These are phyloP conservation scores for Agriopis aurantiaria DNA, from an alignment of 2,888 invertebrate species.

Conservation along the genomic window DNA sequence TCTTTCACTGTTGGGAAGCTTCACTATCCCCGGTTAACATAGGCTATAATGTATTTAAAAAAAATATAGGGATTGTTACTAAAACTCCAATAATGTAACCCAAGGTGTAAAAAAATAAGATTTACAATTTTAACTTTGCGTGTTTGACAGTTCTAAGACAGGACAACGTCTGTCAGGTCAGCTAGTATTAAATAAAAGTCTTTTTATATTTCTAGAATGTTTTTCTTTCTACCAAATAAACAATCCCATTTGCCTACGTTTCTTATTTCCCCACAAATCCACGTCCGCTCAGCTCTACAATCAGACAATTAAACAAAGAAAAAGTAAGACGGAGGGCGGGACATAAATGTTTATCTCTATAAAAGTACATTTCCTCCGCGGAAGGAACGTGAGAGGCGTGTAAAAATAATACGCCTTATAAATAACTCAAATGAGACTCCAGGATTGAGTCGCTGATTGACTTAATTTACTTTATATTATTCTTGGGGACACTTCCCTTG, in stretches of 20 bases:
- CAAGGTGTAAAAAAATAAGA: too few species aligned
- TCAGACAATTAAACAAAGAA: constrained; percentile 35
- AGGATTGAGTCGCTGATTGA: constrained; percentile 35
- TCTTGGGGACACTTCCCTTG: constrained; percentile 32
- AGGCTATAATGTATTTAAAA: too few species aligned
- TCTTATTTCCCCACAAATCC: not conserved
- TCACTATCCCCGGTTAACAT: too few species aligned
- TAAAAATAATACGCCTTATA: constrained; percentile 40
- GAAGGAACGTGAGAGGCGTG: constrained; percentile 40
- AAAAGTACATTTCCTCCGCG: constrained; percentile 29
- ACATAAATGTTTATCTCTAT: constrained; percentile 38
- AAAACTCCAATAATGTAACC: too few species aligned
- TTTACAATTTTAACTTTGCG: too few species aligned
- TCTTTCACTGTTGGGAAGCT: too few species aligned
- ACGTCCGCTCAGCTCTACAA: constrained; percentile 18
- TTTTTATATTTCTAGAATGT: not conserved
- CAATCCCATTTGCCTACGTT: not conserved
- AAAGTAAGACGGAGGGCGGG: constrained; percentile 37
- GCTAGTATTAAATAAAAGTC: not conserved
- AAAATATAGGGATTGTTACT: too few species aligned
- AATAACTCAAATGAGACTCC: constrained; percentile 40
- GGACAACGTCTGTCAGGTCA: too few species aligned
- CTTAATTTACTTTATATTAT: constrained; percentile 38
- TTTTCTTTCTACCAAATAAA: not conserved
- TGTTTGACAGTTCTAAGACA: too few species aligned